phyloP scores from a whole-genome alignment of 2,888 invertebrate species.

The Hypsopygia costalis region DNA sequence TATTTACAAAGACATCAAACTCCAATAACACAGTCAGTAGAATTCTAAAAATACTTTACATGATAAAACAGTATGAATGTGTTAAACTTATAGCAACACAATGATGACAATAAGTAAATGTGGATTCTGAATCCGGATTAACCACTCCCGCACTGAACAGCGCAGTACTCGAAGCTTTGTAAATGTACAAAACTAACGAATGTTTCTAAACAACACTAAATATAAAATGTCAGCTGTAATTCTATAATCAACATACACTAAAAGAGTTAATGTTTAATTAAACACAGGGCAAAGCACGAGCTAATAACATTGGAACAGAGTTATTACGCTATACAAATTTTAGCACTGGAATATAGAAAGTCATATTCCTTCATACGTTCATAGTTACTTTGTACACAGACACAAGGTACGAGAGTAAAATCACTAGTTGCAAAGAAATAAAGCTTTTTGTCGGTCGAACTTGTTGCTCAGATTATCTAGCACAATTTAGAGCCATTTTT shows the following conservation, averaged over 20 bases:
- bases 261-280: conserved; percentile 5
- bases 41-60: conserved; percentile 73
- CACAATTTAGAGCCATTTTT: no score
- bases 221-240: not conserved
- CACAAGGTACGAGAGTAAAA: conserved; percentile 1
- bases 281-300: conserved; percentile 2
- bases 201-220: conserved; percentile 5
- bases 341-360: conserved; percentile 35
- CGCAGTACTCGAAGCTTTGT: conserved; percentile 18
- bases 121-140: conserved; percentile 61
- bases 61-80: conserved; percentile 73
- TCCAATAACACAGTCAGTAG: conserved; percentile 54
- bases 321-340: conserved; percentile 13
- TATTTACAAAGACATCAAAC: conserved; percentile 67
- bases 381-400: conserved; percentile 5
- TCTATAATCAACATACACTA: not conserved
- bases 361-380: conserved; percentile 17
- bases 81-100: conserved; percentile 64
- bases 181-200: conserved; percentile 10
- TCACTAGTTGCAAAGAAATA: conserved; percentile 4
- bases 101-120: conserved; percentile 60
- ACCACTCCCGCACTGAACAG: conserved; percentile 32
- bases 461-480: no score
- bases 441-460: no score
- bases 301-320: conserved; percentile 13